Evolutionary conservation across 2,797 vertebrate species (phyloP).

Genomic region (Artibeus lituratus): DNA sequence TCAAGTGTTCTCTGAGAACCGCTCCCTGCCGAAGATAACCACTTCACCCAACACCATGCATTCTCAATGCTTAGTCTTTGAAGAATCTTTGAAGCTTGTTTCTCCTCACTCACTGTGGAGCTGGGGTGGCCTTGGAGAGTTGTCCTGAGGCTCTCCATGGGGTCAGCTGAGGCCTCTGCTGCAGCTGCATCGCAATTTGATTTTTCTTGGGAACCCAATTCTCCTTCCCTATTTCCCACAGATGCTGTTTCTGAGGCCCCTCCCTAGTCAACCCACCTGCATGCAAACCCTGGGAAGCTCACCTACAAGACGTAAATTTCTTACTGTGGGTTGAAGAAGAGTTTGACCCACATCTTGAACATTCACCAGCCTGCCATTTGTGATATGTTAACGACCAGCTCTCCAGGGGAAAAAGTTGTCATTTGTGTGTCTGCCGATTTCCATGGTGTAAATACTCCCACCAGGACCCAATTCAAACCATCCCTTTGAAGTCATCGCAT

Average conservation of each 20-base stretch:
- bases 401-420: neutral
- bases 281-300: neutral
- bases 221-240: neutral
- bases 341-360: neutral
- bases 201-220: neutral
- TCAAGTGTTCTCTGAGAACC: neutral
- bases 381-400: neutral
- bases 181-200: too few relatives aligned
- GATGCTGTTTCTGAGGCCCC: too few relatives aligned
- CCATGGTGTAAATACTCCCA: neutral
- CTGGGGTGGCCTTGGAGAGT: neutral
- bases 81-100: neutral
- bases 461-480: neutral
- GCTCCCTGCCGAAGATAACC: neutral
- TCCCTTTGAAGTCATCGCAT: neutral
- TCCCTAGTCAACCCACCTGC: neutral
- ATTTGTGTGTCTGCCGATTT: neutral
- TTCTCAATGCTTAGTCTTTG: accelerated
- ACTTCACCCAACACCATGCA: neutral
- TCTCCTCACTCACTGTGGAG: neutral
- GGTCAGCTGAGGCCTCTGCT: neutral
- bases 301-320: accelerated
- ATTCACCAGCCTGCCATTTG: accelerated
- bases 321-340: neutral
- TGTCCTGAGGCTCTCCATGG: accelerated